Evolutionary conservation across 2,113 vertebrate genomes (phyloP).

Genomic region (Gallinago jamesoni): DNA sequence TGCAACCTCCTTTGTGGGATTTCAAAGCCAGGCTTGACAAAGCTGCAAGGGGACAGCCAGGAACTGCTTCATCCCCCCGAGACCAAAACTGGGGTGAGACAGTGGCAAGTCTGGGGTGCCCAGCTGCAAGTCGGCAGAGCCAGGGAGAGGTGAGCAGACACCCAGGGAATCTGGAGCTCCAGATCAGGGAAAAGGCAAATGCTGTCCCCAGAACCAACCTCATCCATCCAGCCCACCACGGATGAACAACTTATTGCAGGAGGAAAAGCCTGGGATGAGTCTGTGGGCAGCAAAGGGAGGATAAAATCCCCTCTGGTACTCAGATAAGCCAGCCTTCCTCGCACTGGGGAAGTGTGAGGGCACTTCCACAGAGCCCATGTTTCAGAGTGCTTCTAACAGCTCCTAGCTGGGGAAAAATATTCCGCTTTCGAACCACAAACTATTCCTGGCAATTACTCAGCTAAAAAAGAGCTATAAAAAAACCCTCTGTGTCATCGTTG

Average conservation of each 20-base stretch:
- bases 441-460: neutral
- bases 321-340: neutral
- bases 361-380: fast-evolving
- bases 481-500: neutral
- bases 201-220: neutral
- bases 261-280: fast-evolving
- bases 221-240: fast-evolving
- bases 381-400: neutral
- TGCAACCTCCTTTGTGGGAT: neutral
- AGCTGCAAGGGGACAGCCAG: neutral
- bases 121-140: neutral
- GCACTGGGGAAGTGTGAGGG: fast-evolving
- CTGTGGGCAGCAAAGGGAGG: neutral
- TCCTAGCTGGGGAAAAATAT: neutral
- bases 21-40: neutral
- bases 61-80: neutral
- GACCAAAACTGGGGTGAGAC: neutral
- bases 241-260: neutral
- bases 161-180: fast-evolving
- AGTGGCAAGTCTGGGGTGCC: neutral
- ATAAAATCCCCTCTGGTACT: neutral
- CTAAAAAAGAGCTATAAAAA: neutral
- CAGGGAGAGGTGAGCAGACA: neutral
- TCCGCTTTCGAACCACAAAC: neutral
- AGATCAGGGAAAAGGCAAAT: neutral